Evolutionary conservation across 2,797 vertebrate species (phyloP).

Genomic region (Gymnothorax javanicus): DNA sequence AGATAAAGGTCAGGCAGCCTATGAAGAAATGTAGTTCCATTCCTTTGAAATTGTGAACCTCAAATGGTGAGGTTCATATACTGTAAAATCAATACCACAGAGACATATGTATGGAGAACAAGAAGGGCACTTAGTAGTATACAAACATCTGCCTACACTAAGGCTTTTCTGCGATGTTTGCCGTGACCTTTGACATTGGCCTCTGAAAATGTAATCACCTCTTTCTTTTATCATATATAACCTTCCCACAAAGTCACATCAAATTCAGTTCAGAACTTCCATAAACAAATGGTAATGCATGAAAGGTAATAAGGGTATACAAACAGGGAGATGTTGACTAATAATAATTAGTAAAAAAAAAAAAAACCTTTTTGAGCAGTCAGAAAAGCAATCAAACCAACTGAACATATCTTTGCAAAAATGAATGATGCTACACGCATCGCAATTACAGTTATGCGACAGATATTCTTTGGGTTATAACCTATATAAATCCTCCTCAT

Average conservation of each 20-base stretch:
- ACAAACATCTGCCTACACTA: no score
- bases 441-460: neutral
- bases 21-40: neutral
- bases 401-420: neutral
- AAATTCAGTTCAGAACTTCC: no score
- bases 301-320: neutral
- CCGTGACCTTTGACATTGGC: no score
- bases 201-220: no score
- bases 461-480: neutral
- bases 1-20: slow-evolving; percentile 1
- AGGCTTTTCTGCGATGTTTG: no score
- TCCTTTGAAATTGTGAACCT: slow-evolving; percentile 13
- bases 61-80: slow-evolving; percentile 10
- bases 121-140: no score
- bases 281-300: no score
- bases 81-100: slow-evolving; percentile 4
- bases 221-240: no score
- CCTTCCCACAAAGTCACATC: no score
- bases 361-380: neutral
- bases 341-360: no score
- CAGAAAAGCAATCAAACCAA: neutral
- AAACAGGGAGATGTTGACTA: neutral
- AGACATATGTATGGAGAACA: neutral
- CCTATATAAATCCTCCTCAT: neutral
- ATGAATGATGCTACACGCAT: neutral